These are phyloP conservation scores for Oncorhynchus kisutch DNA, from an alignment of 2,113 vertebrate genomes.

Conservation along the genomic window DNA sequence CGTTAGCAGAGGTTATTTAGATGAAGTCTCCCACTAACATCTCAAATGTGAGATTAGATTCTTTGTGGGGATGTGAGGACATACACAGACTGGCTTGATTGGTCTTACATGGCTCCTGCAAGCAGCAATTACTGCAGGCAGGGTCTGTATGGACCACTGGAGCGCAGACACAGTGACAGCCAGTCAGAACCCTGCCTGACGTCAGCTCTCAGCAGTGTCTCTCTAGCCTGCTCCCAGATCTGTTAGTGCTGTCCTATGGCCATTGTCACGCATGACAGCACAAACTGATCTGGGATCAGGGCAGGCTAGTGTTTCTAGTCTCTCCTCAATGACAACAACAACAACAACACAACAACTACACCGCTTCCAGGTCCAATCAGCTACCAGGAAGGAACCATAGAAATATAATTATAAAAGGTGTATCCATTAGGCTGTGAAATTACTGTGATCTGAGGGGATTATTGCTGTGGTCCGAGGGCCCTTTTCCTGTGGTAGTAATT, in stretches of 20 bases:
- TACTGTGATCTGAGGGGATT: too few relatives aligned
- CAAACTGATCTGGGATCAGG: too few relatives aligned
- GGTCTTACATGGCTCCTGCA: slow-evolving; percentile 34
- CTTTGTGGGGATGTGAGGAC: too few relatives aligned
- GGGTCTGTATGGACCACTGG: slow-evolving; percentile 9
- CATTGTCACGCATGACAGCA: background rate
- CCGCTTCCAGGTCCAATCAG: too few relatives aligned
- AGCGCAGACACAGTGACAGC: background rate
- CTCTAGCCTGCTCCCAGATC: background rate
- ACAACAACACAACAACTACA: too few relatives aligned
- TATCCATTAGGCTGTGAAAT: too few relatives aligned
- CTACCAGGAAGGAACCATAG: too few relatives aligned
- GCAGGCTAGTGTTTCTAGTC: too few relatives aligned
- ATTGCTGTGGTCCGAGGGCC: too few relatives aligned
- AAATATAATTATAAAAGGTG: too few relatives aligned
- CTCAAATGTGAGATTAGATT: background rate
- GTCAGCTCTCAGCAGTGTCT: slow-evolving; percentile 21
- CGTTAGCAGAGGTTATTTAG: background rate
- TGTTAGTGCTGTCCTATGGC: background rate
- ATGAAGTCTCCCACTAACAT: background rate
- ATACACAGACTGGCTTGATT: slow-evolving; percentile 31
- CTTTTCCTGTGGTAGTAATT: too few relatives aligned
- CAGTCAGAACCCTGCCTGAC: slow-evolving; percentile 19
- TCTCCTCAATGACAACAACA: too few relatives aligned
- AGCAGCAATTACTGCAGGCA: slow-evolving; percentile 37